Evolutionary conservation across 2,113 vertebrate genomes (phyloP), one percentile per base, ranked within the genome.

Genomic region (Sprattus sprattus): DNA sequence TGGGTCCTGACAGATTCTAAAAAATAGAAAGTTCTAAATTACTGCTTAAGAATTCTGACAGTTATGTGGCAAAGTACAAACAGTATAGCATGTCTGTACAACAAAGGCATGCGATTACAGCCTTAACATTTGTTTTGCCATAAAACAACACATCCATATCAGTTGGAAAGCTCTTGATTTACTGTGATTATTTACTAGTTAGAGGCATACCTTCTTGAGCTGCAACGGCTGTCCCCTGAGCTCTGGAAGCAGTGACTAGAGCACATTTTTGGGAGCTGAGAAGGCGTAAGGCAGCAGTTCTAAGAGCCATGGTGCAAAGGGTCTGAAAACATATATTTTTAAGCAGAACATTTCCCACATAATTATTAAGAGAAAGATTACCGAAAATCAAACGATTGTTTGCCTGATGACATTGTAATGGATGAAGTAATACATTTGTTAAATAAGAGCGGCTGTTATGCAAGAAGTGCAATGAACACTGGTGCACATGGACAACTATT

Each of bases 291-390:
- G 83, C 71, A 2, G 89, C 81, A 49, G 89, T 88, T 64, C 94
- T 94, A 83, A 95, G 86, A 3, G 95, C 95, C 95, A 96, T 96
- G 85, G 67, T 16, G 64, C 64, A 28, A 5, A 4, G 54, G 28
- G 28, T 39, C 71, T 78, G 28, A 39, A 32, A 60, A 60, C 0
- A 20, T 6, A 22, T 5, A 60, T 60, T 6, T 4, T 22, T 20
- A 60, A 22, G 15, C 6, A 47, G 46, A 47, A 47, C 10, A 47
- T 47, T 49, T 0, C 13, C 13, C 47, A 11, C 47, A 11, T 49
- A 49, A 49, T 49, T 39, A 39, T 39, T 39, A 39, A 39, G 39
- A 2, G 39, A 39, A 39, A 39, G 39, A 39, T 1, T 39, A 39
- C 2, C 2, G 39, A 39, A 39, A 39, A 39, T 1, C 39, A 39